These are phyloP conservation scores for Antennarius striatus DNA, from an alignment of 2,113 vertebrate species.

Conservation along the genomic window DNA sequence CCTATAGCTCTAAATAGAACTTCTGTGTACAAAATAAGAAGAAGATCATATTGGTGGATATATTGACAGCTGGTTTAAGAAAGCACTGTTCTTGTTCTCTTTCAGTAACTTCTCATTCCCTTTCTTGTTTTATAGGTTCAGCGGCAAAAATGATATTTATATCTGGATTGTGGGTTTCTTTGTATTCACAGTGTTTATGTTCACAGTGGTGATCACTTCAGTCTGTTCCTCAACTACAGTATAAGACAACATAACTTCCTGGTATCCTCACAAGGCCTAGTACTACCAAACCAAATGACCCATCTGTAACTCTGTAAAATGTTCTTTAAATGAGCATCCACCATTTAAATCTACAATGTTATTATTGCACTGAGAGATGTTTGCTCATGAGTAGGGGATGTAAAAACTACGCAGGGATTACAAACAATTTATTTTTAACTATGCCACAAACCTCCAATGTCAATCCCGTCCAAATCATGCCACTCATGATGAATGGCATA, in stretches of 20 bases:
- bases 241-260: conserved; percentile 16
- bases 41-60: conserved; percentile 13
- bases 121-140: conserved; percentile 28
- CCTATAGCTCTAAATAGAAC: conserved; percentile 21
- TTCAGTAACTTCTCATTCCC: conserved; percentile 27
- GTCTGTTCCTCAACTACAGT: neutral
- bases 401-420: too few relatives aligned
- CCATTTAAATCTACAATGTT: neutral
- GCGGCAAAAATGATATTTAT: conserved; percentile 12
- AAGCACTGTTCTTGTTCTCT: conserved; percentile 28
- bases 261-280: conserved; percentile 14
- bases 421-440: conserved; percentile 41
- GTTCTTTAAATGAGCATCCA: neutral
- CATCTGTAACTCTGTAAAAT: neutral
- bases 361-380: conserved; percentile 15
- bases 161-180: conserved; percentile 35
- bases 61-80: conserved; percentile 31
- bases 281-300: conserved; percentile 30
- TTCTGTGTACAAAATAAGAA: conserved; percentile 17
- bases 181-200: conserved; percentile 30
- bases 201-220: conserved; percentile 17
- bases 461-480: conserved; percentile 23
- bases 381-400: neutral
- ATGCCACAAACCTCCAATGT: conserved; percentile 39
- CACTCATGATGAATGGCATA: conserved; percentile 45